Evolutionary conservation across 2,797 vertebrate genomes (phyloP).

Genomic region (Cyprinodon diabolis): DNA sequence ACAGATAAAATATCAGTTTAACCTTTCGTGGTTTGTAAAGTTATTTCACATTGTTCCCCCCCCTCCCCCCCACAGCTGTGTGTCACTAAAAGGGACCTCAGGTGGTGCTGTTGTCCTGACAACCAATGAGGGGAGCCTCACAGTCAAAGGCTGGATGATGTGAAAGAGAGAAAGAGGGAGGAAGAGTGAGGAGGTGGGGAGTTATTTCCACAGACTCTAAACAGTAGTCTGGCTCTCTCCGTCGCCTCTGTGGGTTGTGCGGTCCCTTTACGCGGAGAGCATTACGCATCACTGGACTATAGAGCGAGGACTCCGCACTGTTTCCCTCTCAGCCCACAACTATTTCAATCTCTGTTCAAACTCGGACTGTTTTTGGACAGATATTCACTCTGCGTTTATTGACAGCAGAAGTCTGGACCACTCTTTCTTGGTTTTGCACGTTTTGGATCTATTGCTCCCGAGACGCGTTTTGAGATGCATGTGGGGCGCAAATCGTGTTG

Average conservation of each 20-base stretch:
- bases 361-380: constrained; percentile 50
- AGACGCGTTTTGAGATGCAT: constrained; percentile 81
- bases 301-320: constrained; percentile 24
- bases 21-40: background rate
- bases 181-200: constrained; percentile 43
- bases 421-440: constrained; percentile 14
- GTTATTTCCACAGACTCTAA: constrained; percentile 65
- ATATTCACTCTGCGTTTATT: constrained; percentile 21
- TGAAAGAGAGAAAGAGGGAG: constrained; percentile 51
- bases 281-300: constrained; percentile 61
- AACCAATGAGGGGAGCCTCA: constrained; percentile 81
- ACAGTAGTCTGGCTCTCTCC: constrained; percentile 55
- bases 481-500: constrained; percentile 90
- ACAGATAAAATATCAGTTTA: too few species aligned
- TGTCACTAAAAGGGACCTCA: constrained; percentile 80
- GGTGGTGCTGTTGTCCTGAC: constrained; percentile 88
- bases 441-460: constrained; percentile 61
- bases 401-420: constrained; percentile 59
- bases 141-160: constrained; percentile 76
- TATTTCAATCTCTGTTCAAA: background rate
- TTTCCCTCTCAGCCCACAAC: constrained; percentile 20
- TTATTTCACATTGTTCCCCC: background rate
- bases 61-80: constrained; percentile 53
- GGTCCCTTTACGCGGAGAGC: constrained; percentile 55
- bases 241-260: constrained; percentile 49